Evolutionary conservation across 2,113 vertebrate genomes (phyloP), one percentile per base, ranked within the genome.

Genomic region (Megaptera novaeangliae): DNA sequence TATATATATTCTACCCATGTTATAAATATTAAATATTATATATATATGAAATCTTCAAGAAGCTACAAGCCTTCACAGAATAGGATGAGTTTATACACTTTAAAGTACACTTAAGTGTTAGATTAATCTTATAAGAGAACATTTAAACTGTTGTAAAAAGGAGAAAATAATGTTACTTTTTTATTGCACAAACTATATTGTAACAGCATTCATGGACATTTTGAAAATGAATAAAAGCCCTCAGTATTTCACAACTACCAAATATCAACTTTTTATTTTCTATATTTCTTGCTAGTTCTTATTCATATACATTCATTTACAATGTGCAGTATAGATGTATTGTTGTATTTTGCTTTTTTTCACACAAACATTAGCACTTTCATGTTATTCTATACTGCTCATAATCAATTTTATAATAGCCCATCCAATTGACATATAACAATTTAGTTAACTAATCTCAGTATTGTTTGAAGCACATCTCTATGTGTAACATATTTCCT

Each of bases 11-110:
- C 78, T 78, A 69, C 12, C 59, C 25, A 57, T 91, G 94, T 80
- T 84, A 95, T 97, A 98, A 96, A 96, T 97, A 97, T 96, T 96
- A 96, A 95, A 85, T 88, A 52, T 90, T 96, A 68, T 66, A 78
- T 82, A 87, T 93, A 68, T 83, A 86, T 63, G 74, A 94, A 93
- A 95, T 93, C 91, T 97, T 92, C 49, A 68, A 94, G 91, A 78
- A 81, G 71, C 39, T 85, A 94, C 59, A 88, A 96, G 88, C 59
- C 52, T 93, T 97, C 82, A 88, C 61, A 74, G 68, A 83, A 52
- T 41, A 94, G 34, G 78, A 91, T 69, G 41, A 93, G 68, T 95
- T 95, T 95, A 74, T 96, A 95, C n/a, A 41, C 63, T 92, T 92
- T 71, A 81, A 49, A 96, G 84, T 75, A 49, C 15, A 72, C 59